These are phyloP conservation scores for Nanger granti DNA, from an alignment of 2,113 vertebrate genomes.

Conservation along the genomic window DNA sequence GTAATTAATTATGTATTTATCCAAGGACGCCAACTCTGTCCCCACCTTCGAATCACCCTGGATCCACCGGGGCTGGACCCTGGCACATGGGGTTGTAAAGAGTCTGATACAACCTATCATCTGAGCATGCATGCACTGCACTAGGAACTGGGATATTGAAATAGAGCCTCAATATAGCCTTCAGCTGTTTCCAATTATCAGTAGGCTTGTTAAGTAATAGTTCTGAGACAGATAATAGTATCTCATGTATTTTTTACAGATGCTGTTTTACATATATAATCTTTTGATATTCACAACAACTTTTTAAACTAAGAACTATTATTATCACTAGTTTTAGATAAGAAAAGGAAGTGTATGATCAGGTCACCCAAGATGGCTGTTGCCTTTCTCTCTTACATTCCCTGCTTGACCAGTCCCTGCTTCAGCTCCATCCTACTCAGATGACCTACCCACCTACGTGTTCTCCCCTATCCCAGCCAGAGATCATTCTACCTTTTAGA, in stretches of 20 bases:
- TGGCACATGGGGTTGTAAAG: not conserved
- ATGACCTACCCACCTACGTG: not conserved
- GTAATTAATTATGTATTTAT: no score
- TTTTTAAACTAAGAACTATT: not conserved
- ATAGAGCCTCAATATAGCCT: not conserved
- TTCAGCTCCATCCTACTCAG: not conserved
- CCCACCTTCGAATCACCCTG: no score
- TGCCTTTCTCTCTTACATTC: not conserved
- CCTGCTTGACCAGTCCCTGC: not conserved
- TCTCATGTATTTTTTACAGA: not conserved
- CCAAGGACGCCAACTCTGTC: no score
- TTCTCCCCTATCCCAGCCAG: not conserved
- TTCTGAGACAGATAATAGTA: not conserved
- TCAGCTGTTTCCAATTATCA: not conserved
- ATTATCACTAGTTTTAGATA: not conserved
- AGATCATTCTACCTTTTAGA: not conserved
- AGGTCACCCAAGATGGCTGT: not conserved
- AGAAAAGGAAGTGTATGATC: not conserved
- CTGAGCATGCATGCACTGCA: not conserved
- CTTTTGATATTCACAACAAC: not conserved
- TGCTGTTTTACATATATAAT: not conserved
- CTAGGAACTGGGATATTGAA: not conserved
- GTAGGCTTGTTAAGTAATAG: not conserved
- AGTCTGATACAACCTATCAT: not conserved
- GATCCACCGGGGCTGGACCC: no score